Evolutionary conservation across 2,113 vertebrate genomes (phyloP).

Genomic region (Micronycteris hirsuta): DNA sequence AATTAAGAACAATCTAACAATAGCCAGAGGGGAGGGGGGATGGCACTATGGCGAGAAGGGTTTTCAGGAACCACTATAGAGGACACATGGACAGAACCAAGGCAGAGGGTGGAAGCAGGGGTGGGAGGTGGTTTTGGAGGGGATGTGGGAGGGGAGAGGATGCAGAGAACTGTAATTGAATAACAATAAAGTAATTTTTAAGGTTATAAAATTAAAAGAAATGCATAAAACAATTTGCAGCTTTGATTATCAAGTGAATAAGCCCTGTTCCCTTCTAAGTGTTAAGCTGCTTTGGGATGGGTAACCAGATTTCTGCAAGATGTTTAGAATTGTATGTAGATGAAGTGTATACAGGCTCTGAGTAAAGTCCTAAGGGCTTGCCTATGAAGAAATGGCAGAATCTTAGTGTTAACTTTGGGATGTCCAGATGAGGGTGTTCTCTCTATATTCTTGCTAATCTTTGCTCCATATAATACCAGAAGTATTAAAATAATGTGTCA

Average conservation of each 20-base stretch:
- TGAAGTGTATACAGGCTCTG: background rate
- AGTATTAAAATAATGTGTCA: background rate
- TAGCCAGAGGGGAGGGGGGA: no score
- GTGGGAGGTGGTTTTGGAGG: no score
- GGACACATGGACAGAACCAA: no score
- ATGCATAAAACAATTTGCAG: background rate
- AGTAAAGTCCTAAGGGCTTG: background rate
- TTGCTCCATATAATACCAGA: background rate
- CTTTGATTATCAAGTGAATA: background rate
- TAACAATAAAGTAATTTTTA: no score
- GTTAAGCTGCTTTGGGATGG: background rate
- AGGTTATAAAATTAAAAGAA: no score
- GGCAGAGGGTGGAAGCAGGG: no score
- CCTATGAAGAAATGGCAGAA: slow-evolving; percentile 7
- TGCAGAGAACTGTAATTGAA: no score
- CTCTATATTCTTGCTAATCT: background rate
- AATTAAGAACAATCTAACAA: no score
- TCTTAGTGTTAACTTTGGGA: background rate
- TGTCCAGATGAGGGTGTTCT: background rate
- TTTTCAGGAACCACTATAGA: no score
- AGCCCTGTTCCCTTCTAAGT: background rate
- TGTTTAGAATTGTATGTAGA: background rate
- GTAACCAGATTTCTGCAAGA: background rate
- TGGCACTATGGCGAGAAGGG: no score
- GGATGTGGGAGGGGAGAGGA: no score